A percentile compares a stretch with the other conserved stretches of the same genome.
Conservation (phyloP, 2,888 invertebrate genomes). For the Epirrhoe alternata region DNA sequence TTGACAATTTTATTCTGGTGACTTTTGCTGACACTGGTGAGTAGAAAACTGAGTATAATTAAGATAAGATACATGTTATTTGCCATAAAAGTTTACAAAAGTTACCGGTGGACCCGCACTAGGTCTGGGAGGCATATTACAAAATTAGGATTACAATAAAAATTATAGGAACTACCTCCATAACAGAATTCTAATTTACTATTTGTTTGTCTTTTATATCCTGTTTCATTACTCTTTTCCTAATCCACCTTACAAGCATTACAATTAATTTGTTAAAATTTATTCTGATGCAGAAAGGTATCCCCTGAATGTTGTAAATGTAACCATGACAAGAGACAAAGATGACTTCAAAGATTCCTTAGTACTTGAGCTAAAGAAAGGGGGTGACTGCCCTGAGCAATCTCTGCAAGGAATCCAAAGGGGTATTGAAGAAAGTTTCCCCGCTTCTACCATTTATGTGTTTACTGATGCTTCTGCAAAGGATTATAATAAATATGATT, state of each 20-base stretch:
- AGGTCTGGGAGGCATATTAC: too few relatives aligned
- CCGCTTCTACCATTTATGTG: conserved; percentile 27
- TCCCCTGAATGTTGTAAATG: conserved; percentile 13
- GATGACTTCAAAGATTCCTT: conserved; percentile 19
- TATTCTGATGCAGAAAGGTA: not conserved
- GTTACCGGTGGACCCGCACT: too few relatives aligned
- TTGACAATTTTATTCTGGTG: conserved; percentile 25
- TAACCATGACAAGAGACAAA: conserved; percentile 12
- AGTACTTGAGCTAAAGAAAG: not conserved
- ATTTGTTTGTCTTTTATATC: too few relatives aligned
- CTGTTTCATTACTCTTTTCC: too few relatives aligned
- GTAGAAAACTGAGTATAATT: not conserved
- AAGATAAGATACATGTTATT: too few relatives aligned
- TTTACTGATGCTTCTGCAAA: conserved; percentile 30
- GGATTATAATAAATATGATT: conserved; percentile 8
- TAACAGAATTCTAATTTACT: too few relatives aligned
- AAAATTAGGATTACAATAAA: too few relatives aligned
- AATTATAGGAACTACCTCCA: too few relatives aligned
- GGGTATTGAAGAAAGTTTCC: conserved; percentile 19
- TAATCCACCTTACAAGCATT: too few relatives aligned
- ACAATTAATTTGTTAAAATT: too few relatives aligned
- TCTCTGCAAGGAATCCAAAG: conserved; percentile 23
- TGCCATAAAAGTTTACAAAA: too few relatives aligned
- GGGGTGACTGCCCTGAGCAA: conserved; percentile 25
- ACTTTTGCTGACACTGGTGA: conserved; percentile 32